Percentiles rank a stretch among this genome's conserved stretches.
These are phyloP conservation scores for Acleris literana DNA, from an alignment of 2,888 invertebrate genomes.

Conservation along the genomic window DNA sequence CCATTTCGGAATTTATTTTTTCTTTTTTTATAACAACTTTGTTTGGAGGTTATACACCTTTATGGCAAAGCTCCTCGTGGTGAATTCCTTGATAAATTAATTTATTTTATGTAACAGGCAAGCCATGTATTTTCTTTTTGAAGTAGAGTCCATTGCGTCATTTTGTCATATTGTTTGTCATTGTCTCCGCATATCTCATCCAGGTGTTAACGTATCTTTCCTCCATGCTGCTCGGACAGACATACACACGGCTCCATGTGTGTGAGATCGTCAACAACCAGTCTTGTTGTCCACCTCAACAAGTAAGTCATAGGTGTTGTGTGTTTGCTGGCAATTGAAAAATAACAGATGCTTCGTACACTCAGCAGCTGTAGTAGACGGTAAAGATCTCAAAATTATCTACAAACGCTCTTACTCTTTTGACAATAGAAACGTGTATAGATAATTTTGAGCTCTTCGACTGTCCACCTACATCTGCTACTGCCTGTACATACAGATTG, in stretches of 20 bases:
- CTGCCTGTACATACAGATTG: too few species aligned
- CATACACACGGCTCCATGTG: conserved; percentile 95
- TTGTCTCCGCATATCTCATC: conserved; percentile 44
- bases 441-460: too few species aligned
- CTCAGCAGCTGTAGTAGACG: too few species aligned
- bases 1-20: not conserved
- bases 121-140: not conserved
- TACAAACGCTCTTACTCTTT: too few species aligned
- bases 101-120: too few species aligned
- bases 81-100: too few species aligned
- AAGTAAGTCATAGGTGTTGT: conserved; percentile 64
- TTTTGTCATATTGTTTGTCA: conserved; percentile 30
- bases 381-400: too few species aligned
- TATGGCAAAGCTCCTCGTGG: not conserved
- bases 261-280: conserved; percentile 93
- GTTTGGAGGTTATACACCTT: not conserved
- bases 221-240: conserved; percentile 86
- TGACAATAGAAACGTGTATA: too few species aligned
- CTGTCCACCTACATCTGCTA: too few species aligned
- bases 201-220: conserved; percentile 71
- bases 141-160: not conserved
- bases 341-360: too few species aligned
- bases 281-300: conserved; percentile 90
- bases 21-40: not conserved
- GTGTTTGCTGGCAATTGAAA: conserved; percentile 35